phyloP scores from a whole-genome alignment of 2,113 vertebrate genomes.

The Rhegmatorhina hoffmannsi region DNA sequence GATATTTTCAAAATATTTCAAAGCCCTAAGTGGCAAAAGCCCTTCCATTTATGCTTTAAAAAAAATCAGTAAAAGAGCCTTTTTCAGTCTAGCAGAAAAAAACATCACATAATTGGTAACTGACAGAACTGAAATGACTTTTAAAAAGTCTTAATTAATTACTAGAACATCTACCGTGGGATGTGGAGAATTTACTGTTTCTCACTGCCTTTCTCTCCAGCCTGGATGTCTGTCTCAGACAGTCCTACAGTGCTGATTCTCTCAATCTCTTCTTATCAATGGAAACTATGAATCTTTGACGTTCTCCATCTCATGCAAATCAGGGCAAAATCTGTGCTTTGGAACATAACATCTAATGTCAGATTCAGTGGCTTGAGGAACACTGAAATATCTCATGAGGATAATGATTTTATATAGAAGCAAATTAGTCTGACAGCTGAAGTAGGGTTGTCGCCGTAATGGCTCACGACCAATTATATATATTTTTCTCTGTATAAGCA shows the following conservation, averaged over 20 bases:
- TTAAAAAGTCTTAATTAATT: background rate
- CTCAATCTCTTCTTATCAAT: background rate
- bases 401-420: slow-evolving; percentile 24
- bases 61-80: background rate
- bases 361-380: slow-evolving; percentile 30
- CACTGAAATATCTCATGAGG: slow-evolving; percentile 26
- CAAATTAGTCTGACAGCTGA: slow-evolving; percentile 52
- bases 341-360: slow-evolving; percentile 18
- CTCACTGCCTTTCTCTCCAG: background rate
- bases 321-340: slow-evolving; percentile 13
- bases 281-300: background rate
- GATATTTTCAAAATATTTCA: background rate
- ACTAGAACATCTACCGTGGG: background rate
- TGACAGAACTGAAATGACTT: background rate
- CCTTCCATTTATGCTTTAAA: background rate
- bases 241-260: background rate
- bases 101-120: background rate
- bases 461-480: slow-evolving; percentile 22
- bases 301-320: background rate
- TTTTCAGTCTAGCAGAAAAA: background rate
- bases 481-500: slow-evolving; percentile 10
- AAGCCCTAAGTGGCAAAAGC: background rate
- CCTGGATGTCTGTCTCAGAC: background rate
- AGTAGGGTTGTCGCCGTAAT: background rate
- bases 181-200: background rate